Conservation (phyloP, 2,113 vertebrate species). For the Halcyon senegalensis region DNA sequence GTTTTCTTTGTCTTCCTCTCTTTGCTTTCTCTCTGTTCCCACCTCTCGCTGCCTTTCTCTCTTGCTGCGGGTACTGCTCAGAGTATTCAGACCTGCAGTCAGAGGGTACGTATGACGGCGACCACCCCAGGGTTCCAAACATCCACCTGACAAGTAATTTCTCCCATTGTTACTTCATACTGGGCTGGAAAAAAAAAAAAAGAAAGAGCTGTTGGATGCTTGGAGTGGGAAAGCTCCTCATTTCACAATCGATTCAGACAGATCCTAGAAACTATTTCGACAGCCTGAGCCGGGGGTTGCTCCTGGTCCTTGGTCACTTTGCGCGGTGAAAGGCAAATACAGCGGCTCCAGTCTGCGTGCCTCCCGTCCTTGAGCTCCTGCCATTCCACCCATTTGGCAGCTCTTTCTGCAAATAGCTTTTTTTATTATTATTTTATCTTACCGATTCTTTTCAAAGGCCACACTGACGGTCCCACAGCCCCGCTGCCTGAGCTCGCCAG, state of each 20-base stretch:
- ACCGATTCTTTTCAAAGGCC: neutral
- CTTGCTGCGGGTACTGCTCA: conserved; percentile 58
- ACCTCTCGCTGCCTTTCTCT: neutral
- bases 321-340: neutral
- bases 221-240: neutral
- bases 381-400: neutral
- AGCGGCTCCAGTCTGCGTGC: rapidly evolving
- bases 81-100: conserved; percentile 67
- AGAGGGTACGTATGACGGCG: conserved; percentile 57
- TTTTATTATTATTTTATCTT: too few relatives aligned
- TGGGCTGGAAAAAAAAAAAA: neutral
- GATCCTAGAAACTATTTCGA: neutral
- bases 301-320: neutral
- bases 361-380: neutral
- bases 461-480: too few relatives aligned
- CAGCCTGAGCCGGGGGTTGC: neutral
- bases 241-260: too few relatives aligned
- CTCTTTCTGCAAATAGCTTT: neutral
- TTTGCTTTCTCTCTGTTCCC: neutral
- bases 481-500: neutral
- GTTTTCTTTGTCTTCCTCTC: conserved; percentile 20
- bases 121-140: conserved; percentile 14
- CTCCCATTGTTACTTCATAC: neutral
- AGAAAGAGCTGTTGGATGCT: neutral
- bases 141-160: conserved; percentile 22